Conservation (phyloP, 2,888 invertebrate genomes). For the Lutraria lutraria region DNA sequence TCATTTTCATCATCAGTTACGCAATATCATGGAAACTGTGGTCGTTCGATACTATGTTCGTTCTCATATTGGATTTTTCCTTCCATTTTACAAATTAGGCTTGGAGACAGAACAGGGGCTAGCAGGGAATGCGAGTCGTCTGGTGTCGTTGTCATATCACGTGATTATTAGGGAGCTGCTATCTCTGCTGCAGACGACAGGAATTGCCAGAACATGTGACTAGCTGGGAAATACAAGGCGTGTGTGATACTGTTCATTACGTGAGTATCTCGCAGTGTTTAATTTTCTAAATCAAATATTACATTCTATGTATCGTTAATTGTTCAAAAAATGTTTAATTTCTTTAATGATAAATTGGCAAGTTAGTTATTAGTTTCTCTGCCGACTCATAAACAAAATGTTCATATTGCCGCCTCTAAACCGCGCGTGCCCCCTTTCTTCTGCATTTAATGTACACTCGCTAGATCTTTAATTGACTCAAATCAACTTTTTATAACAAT, state of each 20-base stretch:
- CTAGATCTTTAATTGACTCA: background rate
- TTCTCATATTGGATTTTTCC: slow-evolving; percentile 49
- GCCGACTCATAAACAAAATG: background rate
- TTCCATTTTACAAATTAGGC: slow-evolving; percentile 15
- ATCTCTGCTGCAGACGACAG: background rate
- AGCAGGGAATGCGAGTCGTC: slow-evolving; percentile 1
- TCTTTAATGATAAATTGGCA: background rate
- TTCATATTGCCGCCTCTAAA: background rate
- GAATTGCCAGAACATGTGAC: background rate
- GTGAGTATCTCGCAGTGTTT: background rate
- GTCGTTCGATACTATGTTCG: slow-evolving; percentile 18
- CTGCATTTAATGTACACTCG: background rate
- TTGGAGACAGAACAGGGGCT: slow-evolving; percentile 24
- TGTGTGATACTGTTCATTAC: background rate
- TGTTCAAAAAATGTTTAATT: background rate
- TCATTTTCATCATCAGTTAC: slow-evolving; percentile 34
- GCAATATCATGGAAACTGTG: slow-evolving; percentile 21
- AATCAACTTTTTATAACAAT: background rate
- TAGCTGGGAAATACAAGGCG: background rate
- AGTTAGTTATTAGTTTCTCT: background rate
- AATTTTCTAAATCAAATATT: background rate
- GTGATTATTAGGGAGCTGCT: slow-evolving; percentile 9
- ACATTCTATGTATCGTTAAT: background rate
- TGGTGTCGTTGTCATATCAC: background rate
- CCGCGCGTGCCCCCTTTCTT: background rate